Conservation (phyloP, 2,888 invertebrate species). For the Pachycephus smyrnensis region DNA sequence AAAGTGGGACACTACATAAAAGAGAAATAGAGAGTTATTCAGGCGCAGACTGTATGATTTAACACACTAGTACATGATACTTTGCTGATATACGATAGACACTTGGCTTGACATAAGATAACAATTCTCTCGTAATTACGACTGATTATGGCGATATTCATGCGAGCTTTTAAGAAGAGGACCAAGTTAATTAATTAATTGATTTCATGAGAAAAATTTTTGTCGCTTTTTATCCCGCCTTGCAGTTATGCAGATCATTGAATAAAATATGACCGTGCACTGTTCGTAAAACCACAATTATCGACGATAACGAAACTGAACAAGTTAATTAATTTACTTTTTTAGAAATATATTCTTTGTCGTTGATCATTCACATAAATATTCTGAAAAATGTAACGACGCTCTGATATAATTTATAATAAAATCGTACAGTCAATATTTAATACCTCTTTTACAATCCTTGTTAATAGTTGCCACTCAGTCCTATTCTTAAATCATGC, state of each 20-base stretch:
- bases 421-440: background rate
- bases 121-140: constrained; percentile 27
- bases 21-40: background rate
- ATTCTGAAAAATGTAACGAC: background rate
- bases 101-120: constrained; percentile 33
- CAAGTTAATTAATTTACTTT: background rate
- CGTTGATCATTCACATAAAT: background rate
- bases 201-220: background rate
- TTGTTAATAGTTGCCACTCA: background rate
- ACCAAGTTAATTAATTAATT: background rate
- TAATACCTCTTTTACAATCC: background rate
- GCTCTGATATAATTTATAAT: background rate
- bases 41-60: constrained; percentile 41
- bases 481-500: constrained; percentile 17
- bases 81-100: constrained; percentile 28
- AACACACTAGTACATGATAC: constrained; percentile 37
- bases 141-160: constrained; percentile 5
- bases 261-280: background rate
- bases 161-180: background rate
- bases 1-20: background rate
- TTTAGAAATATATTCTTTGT: background rate
- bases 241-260: background rate
- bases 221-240: background rate
- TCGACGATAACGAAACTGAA: background rate
- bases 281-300: background rate